phyloP scores from a whole-genome alignment of 35 echinoderm and acorn worm species.

The Eucidaris tribuloides region DNA sequence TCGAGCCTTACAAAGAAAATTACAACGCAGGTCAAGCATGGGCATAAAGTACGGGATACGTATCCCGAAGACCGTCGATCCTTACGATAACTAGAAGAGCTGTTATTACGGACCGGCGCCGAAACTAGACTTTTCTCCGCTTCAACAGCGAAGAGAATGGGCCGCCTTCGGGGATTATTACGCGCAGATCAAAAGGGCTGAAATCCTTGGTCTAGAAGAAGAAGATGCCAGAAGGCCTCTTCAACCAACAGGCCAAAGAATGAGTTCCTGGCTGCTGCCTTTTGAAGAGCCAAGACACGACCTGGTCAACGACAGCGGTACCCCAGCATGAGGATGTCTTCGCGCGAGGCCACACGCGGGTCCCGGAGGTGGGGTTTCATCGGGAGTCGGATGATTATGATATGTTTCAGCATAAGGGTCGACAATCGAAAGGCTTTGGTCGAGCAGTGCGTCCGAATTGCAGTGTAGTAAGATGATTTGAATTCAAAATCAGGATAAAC shows the following conservation, averaged over 20 bases:
- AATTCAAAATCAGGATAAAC: no score
- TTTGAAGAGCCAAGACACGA: slow-evolving; percentile 23
- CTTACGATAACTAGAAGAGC: neutral
- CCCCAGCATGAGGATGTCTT: slow-evolving; percentile 24
- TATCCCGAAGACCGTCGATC: neutral
- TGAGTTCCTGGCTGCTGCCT: neutral
- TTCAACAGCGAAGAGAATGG: neutral
- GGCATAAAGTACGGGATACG: neutral
- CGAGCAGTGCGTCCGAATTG: no score
- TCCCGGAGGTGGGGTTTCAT: slow-evolving; percentile 14
- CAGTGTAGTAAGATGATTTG: no score
- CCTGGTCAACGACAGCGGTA: neutral
- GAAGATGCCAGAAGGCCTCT: neutral
- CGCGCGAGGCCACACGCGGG: neutral
- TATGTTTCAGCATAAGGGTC: no score
- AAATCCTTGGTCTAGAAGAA: neutral
- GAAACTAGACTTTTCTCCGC: neutral
- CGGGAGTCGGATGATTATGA: slow-evolving; percentile 34
- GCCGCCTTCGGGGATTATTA: neutral
- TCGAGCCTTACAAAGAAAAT: neutral
- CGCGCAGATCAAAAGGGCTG: neutral
- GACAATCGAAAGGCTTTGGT: no score
- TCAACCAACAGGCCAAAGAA: neutral
- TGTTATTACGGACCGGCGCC: neutral
- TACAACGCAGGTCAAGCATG: slow-evolving; percentile 9